Evolutionary conservation across 2,113 vertebrate species (phyloP).

Genomic region (Salvelinus namaycush): DNA sequence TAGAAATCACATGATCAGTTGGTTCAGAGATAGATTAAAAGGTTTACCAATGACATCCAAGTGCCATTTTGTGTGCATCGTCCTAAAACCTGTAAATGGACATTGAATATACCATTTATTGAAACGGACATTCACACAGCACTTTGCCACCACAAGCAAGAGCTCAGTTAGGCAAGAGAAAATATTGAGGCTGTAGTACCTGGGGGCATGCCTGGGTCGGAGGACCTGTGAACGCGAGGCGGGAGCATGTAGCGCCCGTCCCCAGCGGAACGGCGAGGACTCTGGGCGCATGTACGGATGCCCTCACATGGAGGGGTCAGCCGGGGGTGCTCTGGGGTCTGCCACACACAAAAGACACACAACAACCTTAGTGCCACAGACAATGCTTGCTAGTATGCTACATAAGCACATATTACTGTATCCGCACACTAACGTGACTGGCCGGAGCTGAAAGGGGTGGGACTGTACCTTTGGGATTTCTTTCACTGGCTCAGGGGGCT

Average conservation of each 20-base stretch:
- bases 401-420: neutral
- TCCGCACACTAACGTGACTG: neutral
- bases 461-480: conserved; percentile 75
- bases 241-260: conserved; percentile 87
- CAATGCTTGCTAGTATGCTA: neutral
- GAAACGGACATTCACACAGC: neutral
- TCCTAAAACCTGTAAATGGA: conserved; percentile 37
- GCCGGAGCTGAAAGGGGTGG: no score
- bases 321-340: conserved; percentile 81
- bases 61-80: conserved; percentile 4
- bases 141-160: neutral
- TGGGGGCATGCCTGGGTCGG: conserved; percentile 84
- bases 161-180: neutral
- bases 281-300: conserved; percentile 72
- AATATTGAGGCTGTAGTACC: conserved; percentile 54
- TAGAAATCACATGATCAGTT: no score
- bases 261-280: conserved; percentile 74
- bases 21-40: no score
- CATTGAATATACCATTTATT: neutral
- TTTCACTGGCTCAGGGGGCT: conserved; percentile 52
- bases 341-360: conserved; percentile 10
- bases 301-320: conserved; percentile 57
- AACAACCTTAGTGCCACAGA: neutral
- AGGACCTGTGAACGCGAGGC: conserved; percentile 84
- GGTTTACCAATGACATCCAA: no score